Conservation (phyloP, 2,797 vertebrate species). For the Harpagifer antarcticus region DNA sequence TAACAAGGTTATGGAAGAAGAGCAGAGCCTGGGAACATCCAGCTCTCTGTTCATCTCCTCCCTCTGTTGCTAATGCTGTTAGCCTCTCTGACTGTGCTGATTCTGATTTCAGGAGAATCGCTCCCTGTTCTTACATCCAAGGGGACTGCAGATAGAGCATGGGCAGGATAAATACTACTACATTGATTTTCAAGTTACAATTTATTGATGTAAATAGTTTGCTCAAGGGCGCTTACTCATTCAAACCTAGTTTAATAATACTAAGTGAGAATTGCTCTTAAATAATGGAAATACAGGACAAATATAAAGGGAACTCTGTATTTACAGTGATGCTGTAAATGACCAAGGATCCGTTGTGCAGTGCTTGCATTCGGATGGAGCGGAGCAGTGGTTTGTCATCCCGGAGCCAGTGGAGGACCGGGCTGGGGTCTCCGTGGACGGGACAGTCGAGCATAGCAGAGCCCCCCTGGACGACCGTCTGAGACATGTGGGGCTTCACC, state of each 20-base stretch:
- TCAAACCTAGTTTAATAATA: slow-evolving; percentile 28
- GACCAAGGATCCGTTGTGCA: slow-evolving; percentile 90
- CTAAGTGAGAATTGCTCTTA: background rate
- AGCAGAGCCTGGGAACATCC: slow-evolving; percentile 67
- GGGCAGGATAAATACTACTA: slow-evolving; percentile 22
- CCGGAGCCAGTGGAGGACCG: slow-evolving; percentile 88
- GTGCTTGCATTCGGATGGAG: slow-evolving; percentile 69
- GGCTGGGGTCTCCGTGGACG: slow-evolving; percentile 85
- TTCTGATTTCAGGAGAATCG: slow-evolving; percentile 75
- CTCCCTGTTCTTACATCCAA: slow-evolving; percentile 53
- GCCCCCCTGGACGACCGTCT: slow-evolving; percentile 82
- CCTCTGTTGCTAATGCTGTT: slow-evolving; percentile 73
- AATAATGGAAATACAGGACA: background rate
- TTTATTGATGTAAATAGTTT: slow-evolving; percentile 11
- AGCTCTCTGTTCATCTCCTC: slow-evolving; percentile 54
- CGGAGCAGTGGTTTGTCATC: slow-evolving; percentile 79
- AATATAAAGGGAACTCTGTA: background rate
- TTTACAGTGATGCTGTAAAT: slow-evolving; percentile 87
- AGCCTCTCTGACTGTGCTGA: slow-evolving; percentile 61
- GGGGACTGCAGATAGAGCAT: slow-evolving; percentile 45
- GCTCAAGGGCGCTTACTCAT: background rate
- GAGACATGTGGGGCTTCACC: slow-evolving; percentile 86
- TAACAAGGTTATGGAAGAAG: slow-evolving; percentile 76
- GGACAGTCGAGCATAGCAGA: slow-evolving; percentile 85
- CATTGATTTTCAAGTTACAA: slow-evolving; percentile 22